Conservation (phyloP, 2,888 invertebrate species). For the Megastigmus dorsalis region DNA sequence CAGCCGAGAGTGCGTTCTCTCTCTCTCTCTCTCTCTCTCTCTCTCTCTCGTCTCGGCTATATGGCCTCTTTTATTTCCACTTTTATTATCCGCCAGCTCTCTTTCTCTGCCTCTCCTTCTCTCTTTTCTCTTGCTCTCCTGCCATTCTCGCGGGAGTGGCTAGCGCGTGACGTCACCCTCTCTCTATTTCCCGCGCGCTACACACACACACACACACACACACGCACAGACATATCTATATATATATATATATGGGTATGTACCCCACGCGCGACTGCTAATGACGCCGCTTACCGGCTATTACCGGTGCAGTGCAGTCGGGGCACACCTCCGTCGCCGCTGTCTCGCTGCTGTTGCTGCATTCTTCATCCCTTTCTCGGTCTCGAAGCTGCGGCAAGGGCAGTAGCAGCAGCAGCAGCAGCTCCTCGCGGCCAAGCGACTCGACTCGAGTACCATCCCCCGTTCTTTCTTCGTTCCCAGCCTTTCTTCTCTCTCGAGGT, state of each 20-base stretch:
- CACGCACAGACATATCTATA: too few species aligned
- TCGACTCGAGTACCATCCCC: too few species aligned
- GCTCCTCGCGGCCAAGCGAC: too few species aligned
- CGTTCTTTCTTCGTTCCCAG: too few species aligned
- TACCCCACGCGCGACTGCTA: background rate
- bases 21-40: background rate
- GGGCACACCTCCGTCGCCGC: too few species aligned
- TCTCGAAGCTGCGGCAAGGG: background rate
- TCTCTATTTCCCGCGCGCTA: background rate
- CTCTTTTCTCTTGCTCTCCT: background rate
- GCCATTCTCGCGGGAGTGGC: background rate
- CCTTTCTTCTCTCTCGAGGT: too few species aligned
- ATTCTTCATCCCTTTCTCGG: background rate
- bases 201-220: too few species aligned
- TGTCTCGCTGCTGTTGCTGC: background rate
- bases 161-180: conserved; percentile 1
- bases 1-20: background rate
- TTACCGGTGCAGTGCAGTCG: background rate
- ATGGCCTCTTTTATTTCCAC: background rate
- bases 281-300: conserved; percentile 1
- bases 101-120: background rate
- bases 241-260: too few species aligned
- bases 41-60: background rate
- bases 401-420: too few species aligned
- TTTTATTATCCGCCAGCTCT: background rate